Conservation (phyloP, 2,797 vertebrate species). For the Pampus argenteus region DNA sequence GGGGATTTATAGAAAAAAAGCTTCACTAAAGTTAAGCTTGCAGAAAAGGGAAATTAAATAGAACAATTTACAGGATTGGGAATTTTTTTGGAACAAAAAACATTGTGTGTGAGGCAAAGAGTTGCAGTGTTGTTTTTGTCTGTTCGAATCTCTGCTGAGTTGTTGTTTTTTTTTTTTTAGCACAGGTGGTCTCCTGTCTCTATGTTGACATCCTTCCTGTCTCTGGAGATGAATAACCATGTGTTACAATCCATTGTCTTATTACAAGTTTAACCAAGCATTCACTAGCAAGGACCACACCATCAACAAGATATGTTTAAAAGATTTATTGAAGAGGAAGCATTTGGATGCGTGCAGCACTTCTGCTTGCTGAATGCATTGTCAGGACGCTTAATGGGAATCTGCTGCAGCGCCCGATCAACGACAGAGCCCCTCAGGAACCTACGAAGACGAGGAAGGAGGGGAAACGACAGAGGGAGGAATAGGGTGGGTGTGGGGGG, state of each 20-base stretch:
- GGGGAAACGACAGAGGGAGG: too few species aligned
- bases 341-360: too few species aligned
- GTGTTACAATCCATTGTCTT: constrained; percentile 41
- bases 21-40: constrained; percentile 77
- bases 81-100: constrained; percentile 51
- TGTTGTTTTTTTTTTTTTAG: too few species aligned
- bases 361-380: too few species aligned
- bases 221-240: constrained; percentile 33
- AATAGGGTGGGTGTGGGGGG: too few species aligned
- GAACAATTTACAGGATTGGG: constrained; percentile 76
- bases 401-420: too few species aligned
- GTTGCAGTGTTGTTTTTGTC: background rate
- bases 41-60: constrained; percentile 77
- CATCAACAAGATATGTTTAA: too few species aligned
- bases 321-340: too few species aligned
- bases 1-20: constrained; percentile 73
- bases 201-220: constrained; percentile 31
- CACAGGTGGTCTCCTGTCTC: constrained; percentile 32
- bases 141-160: background rate
- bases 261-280: constrained; percentile 53
- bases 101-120: constrained; percentile 23
- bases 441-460: too few species aligned
- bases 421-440: too few species aligned
- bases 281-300: too few species aligned
- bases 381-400: too few species aligned